Conservation (phyloP, 2,113 vertebrate genomes). For the Bettongia penicillata region DNA sequence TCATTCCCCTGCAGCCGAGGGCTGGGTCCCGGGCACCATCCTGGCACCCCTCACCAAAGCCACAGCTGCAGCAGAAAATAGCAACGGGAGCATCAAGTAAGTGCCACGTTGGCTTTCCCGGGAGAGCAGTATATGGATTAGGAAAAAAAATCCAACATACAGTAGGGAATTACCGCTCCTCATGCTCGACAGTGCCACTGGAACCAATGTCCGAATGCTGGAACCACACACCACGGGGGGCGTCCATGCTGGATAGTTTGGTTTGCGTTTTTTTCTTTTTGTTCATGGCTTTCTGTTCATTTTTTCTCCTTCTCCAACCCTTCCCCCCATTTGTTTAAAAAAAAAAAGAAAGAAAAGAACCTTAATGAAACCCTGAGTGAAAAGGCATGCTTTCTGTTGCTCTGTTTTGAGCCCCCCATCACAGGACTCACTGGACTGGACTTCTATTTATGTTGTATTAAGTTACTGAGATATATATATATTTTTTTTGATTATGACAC, state of each 20-base stretch:
- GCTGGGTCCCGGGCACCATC: conserved; percentile 96
- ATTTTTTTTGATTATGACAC: conserved; percentile 82
- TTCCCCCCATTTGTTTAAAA: conserved; percentile 66
- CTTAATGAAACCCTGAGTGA: conserved; percentile 83
- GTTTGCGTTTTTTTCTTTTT: conserved; percentile 75
- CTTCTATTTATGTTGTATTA: conserved; percentile 87
- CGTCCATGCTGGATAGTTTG: conserved; percentile 75
- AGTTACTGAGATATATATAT: conserved; percentile 89
- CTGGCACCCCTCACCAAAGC: conserved; percentile 91
- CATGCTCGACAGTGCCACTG: conserved; percentile 79
- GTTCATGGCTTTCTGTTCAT: conserved; percentile 83
- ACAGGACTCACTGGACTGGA: conserved; percentile 91
- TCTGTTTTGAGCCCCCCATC: conserved; percentile 85
- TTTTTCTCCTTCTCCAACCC: conserved; percentile 36
- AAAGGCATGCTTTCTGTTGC: conserved; percentile 82
- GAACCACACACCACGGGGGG: conserved; percentile 72
- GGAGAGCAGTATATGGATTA: conserved; percentile 87
- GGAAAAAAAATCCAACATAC: conserved; percentile 77
- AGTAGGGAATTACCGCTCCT: conserved; percentile 81
- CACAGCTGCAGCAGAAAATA: conserved; percentile 88
- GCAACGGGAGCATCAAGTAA: conserved; percentile 98
- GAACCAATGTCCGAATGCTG: conserved; percentile 83
- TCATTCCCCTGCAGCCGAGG: conserved; percentile 95
- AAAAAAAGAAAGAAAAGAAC: conserved; percentile 79
- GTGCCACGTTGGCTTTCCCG: conserved; percentile 88